These are phyloP conservation scores for Sander vitreus DNA, from an alignment of 2,113 vertebrate species.

Conservation along the genomic window DNA sequence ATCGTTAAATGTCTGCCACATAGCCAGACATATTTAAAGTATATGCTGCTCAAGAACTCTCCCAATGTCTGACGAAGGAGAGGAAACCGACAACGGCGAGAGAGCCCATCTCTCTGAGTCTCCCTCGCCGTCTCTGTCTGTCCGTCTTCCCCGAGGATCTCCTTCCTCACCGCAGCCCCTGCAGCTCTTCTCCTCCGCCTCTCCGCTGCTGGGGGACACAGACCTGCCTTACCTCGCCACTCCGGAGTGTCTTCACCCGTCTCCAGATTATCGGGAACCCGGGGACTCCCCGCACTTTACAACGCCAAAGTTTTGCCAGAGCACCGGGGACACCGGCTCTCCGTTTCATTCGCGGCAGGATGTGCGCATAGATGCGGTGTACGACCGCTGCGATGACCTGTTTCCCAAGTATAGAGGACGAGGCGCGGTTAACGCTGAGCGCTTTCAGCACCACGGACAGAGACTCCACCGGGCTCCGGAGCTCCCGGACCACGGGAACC, in stretches of 20 bases:
- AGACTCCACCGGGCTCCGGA: constrained; percentile 58
- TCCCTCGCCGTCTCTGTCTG: constrained; percentile 64
- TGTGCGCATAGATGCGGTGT: constrained; percentile 53
- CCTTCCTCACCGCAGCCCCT: constrained; percentile 68
- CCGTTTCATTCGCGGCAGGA: constrained; percentile 53
- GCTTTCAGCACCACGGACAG: constrained; percentile 83
- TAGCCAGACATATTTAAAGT: constrained; percentile 24
- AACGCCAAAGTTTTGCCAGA: constrained; percentile 73
- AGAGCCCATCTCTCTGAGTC: constrained; percentile 67
- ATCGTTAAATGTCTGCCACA: constrained; percentile 42
- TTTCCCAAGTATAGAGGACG: constrained; percentile 72
- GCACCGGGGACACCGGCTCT: constrained; percentile 59
- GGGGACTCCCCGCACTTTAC: constrained; percentile 41
- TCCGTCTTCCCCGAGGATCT: constrained; percentile 69
- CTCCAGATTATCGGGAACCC: constrained; percentile 43
- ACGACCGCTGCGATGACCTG: constrained; percentile 68
- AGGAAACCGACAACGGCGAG: constrained; percentile 74
- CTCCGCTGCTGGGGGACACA: constrained; percentile 74
- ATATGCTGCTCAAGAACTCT: constrained; percentile 56
- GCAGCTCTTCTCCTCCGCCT: constrained; percentile 76
- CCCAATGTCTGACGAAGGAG: constrained; percentile 82
- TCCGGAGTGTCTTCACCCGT: constrained; percentile 59
- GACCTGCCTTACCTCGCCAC: constrained; percentile 72
- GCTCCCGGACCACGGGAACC: constrained; percentile 65
- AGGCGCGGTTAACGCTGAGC: constrained; percentile 58